Evolutionary conservation across 2,113 vertebrate genomes (phyloP).

Genomic region (Lamprotornis superbus): DNA sequence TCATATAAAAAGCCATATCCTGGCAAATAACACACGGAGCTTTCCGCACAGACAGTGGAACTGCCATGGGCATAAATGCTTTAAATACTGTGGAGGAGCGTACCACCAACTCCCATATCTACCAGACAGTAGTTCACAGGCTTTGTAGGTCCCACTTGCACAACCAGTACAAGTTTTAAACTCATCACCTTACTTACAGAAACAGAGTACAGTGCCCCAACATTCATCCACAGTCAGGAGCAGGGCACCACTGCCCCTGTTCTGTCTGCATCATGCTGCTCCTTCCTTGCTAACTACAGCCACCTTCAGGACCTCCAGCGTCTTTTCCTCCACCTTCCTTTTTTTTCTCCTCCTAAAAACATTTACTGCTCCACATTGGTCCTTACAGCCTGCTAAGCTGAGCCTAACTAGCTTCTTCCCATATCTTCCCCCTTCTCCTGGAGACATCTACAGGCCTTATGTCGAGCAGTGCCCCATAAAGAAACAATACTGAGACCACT

Average conservation of each 20-base stretch:
- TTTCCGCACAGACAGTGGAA: background rate
- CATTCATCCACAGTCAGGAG: fast-evolving
- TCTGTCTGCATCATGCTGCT: background rate
- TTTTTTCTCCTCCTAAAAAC: background rate
- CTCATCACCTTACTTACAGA: background rate
- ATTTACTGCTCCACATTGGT: background rate
- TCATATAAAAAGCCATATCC: background rate
- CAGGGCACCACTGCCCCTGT: background rate
- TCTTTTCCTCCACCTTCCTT: background rate
- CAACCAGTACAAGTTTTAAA: background rate
- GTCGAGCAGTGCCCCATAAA: background rate
- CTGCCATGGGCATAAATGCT: background rate
- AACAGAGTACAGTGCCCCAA: background rate
- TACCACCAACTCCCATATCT: background rate
- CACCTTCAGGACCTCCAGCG: background rate
- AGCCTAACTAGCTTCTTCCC: background rate
- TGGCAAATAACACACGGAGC: background rate
- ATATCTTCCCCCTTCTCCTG: background rate
- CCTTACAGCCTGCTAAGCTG: background rate
- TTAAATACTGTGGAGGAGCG: background rate
- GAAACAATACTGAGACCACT: background rate
- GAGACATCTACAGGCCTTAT: background rate
- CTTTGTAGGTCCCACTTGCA: background rate
- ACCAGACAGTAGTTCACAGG: background rate
- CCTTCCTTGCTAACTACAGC: background rate